phyloP scores from a whole-genome alignment of 2,888 invertebrate species.

The Slavum lentiscoides region DNA sequence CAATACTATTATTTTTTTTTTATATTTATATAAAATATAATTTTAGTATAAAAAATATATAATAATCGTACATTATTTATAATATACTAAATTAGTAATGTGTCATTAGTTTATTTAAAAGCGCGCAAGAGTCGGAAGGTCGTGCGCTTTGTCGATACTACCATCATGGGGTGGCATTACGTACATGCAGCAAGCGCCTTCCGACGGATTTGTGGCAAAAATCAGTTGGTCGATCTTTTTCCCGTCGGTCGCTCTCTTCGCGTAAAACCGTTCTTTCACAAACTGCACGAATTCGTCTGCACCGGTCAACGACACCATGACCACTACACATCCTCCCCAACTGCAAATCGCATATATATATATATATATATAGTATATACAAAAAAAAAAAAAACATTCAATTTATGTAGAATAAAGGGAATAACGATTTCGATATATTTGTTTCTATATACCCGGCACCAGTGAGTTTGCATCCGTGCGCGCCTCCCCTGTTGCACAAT shows the following conservation, averaged over 20 bases:
- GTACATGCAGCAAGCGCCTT: constrained; percentile 29
- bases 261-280: constrained; percentile 74
- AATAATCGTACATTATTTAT: too few species aligned
- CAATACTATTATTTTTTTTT: too few species aligned
- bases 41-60: too few species aligned
- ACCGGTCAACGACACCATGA: constrained; percentile 71
- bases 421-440: too few species aligned
- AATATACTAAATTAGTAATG: too few species aligned
- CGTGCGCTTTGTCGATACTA: not conserved
- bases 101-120: too few species aligned
- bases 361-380: too few species aligned
- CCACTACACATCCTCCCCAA: constrained; percentile 97
- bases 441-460: constrained; percentile 75
- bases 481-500: constrained; percentile 69
- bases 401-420: too few species aligned
- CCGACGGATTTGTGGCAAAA: constrained; percentile 36
- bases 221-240: constrained; percentile 1
- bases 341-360: constrained; percentile 60
- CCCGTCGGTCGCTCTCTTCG: constrained; percentile 62
- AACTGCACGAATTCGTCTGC: constrained; percentile 70
- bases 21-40: too few species aligned
- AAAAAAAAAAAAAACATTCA: too few species aligned
- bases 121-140: not conserved
- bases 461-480: constrained; percentile 87
- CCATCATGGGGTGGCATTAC: not conserved